Evolutionary conservation across 2,797 vertebrate species (phyloP), one percentile per base, ranked within the genome.

Genomic region (Syngnathus rostellatus): DNA sequence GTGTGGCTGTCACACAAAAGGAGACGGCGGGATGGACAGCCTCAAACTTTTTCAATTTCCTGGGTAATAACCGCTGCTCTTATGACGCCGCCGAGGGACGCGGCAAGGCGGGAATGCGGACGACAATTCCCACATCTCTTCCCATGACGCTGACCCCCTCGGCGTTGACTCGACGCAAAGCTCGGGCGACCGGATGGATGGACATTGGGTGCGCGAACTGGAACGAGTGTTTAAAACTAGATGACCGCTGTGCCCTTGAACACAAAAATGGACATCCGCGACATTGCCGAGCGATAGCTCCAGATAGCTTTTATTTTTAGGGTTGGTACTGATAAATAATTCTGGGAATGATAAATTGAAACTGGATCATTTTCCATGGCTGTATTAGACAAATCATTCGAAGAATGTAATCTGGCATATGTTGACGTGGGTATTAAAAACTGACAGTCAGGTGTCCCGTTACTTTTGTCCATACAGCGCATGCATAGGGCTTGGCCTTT

Each of bases 11-110:
- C 58, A 61, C 31, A 62, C 11, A 65, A 51, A 11, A 62, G n/a
- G 64, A 70, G 73, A 51, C 9, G n/a, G n/a, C 8, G 84, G 85
- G 84, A 86, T 83, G 89, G 85, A 86, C 80, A 69, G 72, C 71
- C 74, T 78, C 81, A 93, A 53, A 93, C 88, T 92, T 94, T 94
- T 94, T 89, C 89, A 92, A 93, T 91, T 92, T 93, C 90, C 92
- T 90, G 89, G 74, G 88, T 87, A 92, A 94, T 94, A 93, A 93
- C 89, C 78, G 86, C 80, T 82, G 87, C 85, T 85, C 89, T 86
- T 91, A 80, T 40, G 77, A 81, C 80, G 77, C 51, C 8, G 74
- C 63, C 78, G 78, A 82, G 77, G 81, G 79, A 77, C 69, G 69
- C 66, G 23, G 54, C 66, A 79, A 77, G 78, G 85, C 67, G 71